phyloP scores from a whole-genome alignment of 2,888 invertebrate species.

The Trachelus tabidus region DNA sequence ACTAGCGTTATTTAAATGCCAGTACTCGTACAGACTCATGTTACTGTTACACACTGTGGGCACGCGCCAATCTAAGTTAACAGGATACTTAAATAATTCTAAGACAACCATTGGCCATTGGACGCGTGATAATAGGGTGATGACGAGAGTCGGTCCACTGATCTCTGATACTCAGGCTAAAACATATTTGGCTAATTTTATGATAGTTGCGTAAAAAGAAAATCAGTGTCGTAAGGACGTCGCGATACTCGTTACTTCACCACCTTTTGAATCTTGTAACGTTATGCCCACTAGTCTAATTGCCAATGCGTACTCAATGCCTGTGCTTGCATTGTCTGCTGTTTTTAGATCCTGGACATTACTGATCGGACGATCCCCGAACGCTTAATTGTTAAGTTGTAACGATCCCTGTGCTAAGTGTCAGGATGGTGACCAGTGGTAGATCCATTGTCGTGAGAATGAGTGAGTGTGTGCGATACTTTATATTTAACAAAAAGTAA shows the following conservation, averaged over 20 bases:
- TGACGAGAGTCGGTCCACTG: no score
- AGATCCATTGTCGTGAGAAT: slow-evolving; percentile 57
- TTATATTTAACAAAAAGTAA: slow-evolving; percentile 33
- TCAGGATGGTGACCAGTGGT: slow-evolving; percentile 50
- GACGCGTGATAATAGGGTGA: no score
- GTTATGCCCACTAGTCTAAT: no score
- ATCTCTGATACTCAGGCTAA: no score
- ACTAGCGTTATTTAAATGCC: neutral
- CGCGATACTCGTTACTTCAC: neutral
- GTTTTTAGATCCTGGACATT: slow-evolving; percentile 5
- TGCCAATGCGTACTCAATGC: no score
- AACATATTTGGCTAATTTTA: no score
- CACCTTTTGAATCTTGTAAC: neutral
- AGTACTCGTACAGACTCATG: neutral
- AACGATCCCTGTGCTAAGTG: neutral
- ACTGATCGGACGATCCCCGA: neutral
- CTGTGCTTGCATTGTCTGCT: neutral
- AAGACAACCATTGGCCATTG: no score
- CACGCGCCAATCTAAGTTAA: neutral
- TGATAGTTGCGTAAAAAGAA: no score
- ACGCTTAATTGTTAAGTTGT: slow-evolving; percentile 6
- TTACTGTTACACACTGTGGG: neutral
- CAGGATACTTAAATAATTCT: neutral
- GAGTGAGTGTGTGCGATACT: slow-evolving; percentile 60
- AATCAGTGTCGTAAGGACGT: no score